A percentile compares a stretch with the other conserved stretches of the same genome.
Conservation (phyloP, 2,888 invertebrate genomes). For the Chalcis sispes region DNA sequence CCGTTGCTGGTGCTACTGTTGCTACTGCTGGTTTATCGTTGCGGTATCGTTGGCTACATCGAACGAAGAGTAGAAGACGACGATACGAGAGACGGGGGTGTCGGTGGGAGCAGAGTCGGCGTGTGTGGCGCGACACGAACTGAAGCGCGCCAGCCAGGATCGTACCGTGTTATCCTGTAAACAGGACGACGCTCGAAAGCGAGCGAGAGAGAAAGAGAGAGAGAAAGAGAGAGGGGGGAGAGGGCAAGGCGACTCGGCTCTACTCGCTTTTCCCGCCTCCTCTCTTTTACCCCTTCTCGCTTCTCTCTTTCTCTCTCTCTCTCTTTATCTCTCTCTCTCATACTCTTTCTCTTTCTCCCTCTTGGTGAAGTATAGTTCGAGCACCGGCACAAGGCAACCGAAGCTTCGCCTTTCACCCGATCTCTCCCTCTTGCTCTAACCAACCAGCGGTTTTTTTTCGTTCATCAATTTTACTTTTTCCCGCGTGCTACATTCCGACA, state of each 20-base stretch:
- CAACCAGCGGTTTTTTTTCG: no score
- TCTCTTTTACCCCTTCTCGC: background rate
- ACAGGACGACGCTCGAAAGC: constrained; percentile 61
- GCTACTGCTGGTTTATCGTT: background rate
- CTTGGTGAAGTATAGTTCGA: no score
- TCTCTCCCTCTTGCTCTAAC: no score
- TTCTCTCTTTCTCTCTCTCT: background rate
- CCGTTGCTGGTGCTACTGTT: background rate
- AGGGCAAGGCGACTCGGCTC: no score
- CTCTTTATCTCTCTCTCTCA: background rate
- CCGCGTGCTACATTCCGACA: background rate
- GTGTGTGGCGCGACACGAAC: constrained; percentile 36
- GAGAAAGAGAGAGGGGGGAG: no score
- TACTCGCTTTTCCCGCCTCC: no score
- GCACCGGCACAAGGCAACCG: no score
- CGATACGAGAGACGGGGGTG: constrained; percentile 3
- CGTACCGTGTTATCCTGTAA: constrained; percentile 66
- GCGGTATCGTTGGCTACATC: background rate
- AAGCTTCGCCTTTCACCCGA: no score
- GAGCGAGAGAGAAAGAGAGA: constrained; percentile 11
- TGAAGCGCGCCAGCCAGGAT: constrained; percentile 57
- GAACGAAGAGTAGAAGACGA: background rate
- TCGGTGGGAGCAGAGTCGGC: background rate
- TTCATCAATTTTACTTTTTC: no score
- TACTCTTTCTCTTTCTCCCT: no score